Base-by-base conservation (phyloP, 2,888 invertebrate species). In the Listrodromus nycthemerus region DNA sequence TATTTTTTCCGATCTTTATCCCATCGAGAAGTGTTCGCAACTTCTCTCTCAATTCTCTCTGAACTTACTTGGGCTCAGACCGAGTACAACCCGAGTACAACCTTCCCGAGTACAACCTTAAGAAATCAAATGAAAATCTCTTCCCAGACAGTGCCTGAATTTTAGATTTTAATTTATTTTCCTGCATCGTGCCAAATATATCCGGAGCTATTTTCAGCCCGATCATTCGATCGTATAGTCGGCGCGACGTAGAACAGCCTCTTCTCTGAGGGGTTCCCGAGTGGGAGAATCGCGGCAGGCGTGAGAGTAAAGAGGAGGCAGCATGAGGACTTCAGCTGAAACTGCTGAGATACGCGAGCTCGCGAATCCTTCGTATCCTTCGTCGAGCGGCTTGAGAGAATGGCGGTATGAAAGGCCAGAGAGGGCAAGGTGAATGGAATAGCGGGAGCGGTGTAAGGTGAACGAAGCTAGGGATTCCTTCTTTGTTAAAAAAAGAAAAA, bases 381-480 rank as follows among this genome's bases (percentile, higher is more conserved):
- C 86, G 63, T 74, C 87, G 85, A 85, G 81, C 73, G 74, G 48
- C 41, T 69, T 58, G 83, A 79, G 82, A 84, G 83, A 82, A 86
- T 67, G 75, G 76, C 83, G 83, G 83, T 84, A 86, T 85, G 84
- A 87, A 89, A 86, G 89, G 88, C 86, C 85, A 71, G 85, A 83
- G 81, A 86, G 82, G 82, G 88, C 85, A 84, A 86, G 85, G 77
- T 78, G 69, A 84, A 83, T 83, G 80, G 52, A 83, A 83, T 83
- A 83, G 83, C 80, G 84, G 76, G 74, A 75, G 67, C 73, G 80
- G 77, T 75, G 80, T 82, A 79, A 80, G 71, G 82, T 80, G 82
- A 80, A 81, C 73, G 79, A 74, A 82, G 79, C 55, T 69, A 61
- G 65, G 48, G 69, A 45, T 71, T 70, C 69, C 30, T 30, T 27